phyloP scores from a whole-genome alignment of 2,888 invertebrate genomes.

The Drosophila ezoana region DNA sequence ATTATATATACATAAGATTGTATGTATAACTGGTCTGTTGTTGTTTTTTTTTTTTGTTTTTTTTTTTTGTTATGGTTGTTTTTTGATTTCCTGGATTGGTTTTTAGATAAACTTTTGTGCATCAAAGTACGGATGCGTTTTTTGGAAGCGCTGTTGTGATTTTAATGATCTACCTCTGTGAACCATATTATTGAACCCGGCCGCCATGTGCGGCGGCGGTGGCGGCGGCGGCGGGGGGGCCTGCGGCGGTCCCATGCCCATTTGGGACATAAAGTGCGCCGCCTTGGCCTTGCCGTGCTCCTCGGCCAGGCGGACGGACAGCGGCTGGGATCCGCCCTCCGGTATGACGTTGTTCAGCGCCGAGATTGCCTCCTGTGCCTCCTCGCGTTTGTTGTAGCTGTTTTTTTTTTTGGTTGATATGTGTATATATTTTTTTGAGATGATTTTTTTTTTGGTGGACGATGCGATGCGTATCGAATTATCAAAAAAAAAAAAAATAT shows the following conservation, averaged over 20 bases:
- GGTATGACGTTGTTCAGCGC: constrained; percentile 93
- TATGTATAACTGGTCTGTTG: constrained; percentile 55
- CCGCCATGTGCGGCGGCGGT: constrained; percentile 65
- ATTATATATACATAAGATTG: constrained; percentile 38
- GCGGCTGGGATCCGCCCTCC: constrained; percentile 92
- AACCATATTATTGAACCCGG: constrained; percentile 84
- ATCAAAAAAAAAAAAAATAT: no score
- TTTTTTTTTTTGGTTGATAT: neutral
- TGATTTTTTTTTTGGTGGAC: no score
- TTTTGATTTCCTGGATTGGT: constrained; percentile 29
- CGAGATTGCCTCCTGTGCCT: constrained; percentile 95
- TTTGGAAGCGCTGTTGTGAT: constrained; percentile 85
- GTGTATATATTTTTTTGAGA: no score
- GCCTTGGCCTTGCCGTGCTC: constrained; percentile 85
- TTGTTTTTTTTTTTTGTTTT: neutral
- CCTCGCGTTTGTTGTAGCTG: constrained; percentile 94
- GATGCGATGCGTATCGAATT: no score
- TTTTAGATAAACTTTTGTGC: constrained; percentile 82
- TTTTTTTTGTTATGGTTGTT: constrained; percentile 24
- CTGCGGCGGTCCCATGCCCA: constrained; percentile 75
- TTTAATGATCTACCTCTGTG: constrained; percentile 85
- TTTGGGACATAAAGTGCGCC: constrained; percentile 82
- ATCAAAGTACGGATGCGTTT: constrained; percentile 85
- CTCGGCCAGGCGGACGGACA: constrained; percentile 88
- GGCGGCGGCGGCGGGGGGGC: constrained; percentile 74